Evolutionary conservation across 2,888 invertebrate genomes (phyloP).

Genomic region (Chironomus tentans): DNA sequence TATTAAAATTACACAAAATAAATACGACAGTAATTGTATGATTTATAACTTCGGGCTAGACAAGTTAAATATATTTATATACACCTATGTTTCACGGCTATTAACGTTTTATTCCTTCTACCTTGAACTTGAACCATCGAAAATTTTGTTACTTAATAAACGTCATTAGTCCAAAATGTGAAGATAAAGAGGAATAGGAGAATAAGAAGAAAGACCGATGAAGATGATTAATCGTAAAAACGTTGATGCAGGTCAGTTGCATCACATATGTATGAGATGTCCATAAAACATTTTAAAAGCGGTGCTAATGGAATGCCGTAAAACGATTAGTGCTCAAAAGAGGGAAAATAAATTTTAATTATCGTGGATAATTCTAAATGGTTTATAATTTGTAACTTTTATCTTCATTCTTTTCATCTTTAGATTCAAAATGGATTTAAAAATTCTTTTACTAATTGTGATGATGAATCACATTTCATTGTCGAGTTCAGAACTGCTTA

Average conservation of each 20-base stretch:
- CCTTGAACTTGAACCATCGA: conserved; percentile 1
- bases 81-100: background rate
- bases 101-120: background rate
- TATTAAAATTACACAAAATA: too few species aligned
- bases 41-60: too few species aligned
- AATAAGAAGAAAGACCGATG: background rate
- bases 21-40: too few species aligned
- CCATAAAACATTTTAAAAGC: background rate
- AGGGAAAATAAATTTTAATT: background rate
- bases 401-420: background rate
- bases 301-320: conserved; percentile 2
- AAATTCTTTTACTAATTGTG: background rate
- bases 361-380: background rate
- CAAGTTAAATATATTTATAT: too few species aligned
- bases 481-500: background rate
- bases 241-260: conserved; percentile 11
- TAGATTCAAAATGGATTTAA: conserved; percentile 5
- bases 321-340: background rate
- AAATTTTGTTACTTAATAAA: background rate
- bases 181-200: background rate
- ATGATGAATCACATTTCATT: background rate
- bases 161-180: background rate
- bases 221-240: conserved; percentile 15
- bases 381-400: too few species aligned
- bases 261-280: background rate